Conservation (phyloP, 2,113 vertebrate species). For the Pseudorasbora parva region DNA sequence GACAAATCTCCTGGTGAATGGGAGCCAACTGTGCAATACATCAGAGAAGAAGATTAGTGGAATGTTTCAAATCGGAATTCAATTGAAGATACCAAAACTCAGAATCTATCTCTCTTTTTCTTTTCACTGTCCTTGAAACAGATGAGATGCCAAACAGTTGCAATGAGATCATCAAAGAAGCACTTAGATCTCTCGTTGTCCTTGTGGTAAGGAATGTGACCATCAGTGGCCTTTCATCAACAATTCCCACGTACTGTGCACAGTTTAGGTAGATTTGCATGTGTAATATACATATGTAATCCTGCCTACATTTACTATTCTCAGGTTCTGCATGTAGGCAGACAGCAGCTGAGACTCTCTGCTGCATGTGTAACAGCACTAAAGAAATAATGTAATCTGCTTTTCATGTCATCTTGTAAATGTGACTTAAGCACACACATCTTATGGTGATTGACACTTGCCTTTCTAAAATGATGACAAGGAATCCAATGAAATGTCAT, state of each 20-base stretch:
- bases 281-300: constrained; percentile 5
- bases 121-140: constrained; percentile 36
- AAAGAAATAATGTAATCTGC: not conserved
- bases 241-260: not conserved
- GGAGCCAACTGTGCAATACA: constrained; percentile 62
- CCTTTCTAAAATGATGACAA: not conserved
- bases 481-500: not conserved
- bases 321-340: constrained; percentile 13
- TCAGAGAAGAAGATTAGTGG: constrained; percentile 61
- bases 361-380: not conserved
- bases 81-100: constrained; percentile 61
- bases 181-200: constrained; percentile 44
- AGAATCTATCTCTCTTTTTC: constrained; percentile 32
- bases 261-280: not conserved
- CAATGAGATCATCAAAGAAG: constrained; percentile 48
- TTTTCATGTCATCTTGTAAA: not conserved
- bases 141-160: constrained; percentile 52
- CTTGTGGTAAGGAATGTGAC: constrained; percentile 32
- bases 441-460: not conserved
- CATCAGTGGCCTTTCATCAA: constrained; percentile 39
- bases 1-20: constrained; percentile 62
- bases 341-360: constrained; percentile 4
- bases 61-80: constrained; percentile 62
- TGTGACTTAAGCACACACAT: not conserved
- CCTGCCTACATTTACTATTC: constrained; percentile 10